These are phyloP conservation scores for Rhingia campestris DNA, from an alignment of 2,888 invertebrate species.

Conservation along the genomic window DNA sequence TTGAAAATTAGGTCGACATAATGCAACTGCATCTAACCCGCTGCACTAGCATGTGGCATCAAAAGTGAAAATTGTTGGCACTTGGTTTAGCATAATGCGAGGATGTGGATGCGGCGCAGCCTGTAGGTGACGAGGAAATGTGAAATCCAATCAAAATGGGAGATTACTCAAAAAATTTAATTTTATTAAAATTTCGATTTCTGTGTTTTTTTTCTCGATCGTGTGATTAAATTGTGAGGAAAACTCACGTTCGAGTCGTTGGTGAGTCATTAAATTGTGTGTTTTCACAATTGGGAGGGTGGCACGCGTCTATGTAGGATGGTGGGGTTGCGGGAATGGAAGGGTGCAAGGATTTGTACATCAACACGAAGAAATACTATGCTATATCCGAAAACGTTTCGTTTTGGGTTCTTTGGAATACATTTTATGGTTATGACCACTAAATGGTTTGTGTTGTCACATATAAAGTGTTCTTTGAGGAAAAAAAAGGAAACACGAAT, in stretches of 20 bases:
- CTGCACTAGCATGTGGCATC: background rate
- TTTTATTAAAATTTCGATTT: conserved; percentile 52
- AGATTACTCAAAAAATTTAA: conserved; percentile 38
- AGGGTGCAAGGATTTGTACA: conserved; percentile 4
- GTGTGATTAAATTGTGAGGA: conserved; percentile 32
- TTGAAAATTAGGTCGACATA: conserved; percentile 48
- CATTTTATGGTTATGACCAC: conserved; percentile 26
- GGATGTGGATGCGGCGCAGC: background rate
- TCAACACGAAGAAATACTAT: conserved; percentile 16
- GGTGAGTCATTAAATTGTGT: conserved; percentile 51
- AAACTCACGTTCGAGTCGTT: conserved; percentile 51
- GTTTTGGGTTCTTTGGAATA: conserved; percentile 30
- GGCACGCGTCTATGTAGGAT: conserved; percentile 4
- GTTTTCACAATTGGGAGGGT: conserved; percentile 3
- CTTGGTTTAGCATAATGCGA: conserved; percentile 2
- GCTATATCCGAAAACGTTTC: conserved; percentile 14
- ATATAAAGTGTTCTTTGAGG: too few species aligned
- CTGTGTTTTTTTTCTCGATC: background rate
- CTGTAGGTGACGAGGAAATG: background rate
- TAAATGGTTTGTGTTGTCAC: conserved; percentile 23
- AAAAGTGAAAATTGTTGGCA: conserved; percentile 34
- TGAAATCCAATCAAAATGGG: conserved; percentile 31
- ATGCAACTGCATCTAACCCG: conserved; percentile 8
- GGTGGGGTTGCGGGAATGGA: conserved; percentile 7
- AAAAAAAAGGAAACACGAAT: background rate